Percentiles rank a stretch among this genome's conserved stretches.
phyloP scores from a whole-genome alignment of 2,113 vertebrate genomes.

The Paedocypris sp. region DNA sequence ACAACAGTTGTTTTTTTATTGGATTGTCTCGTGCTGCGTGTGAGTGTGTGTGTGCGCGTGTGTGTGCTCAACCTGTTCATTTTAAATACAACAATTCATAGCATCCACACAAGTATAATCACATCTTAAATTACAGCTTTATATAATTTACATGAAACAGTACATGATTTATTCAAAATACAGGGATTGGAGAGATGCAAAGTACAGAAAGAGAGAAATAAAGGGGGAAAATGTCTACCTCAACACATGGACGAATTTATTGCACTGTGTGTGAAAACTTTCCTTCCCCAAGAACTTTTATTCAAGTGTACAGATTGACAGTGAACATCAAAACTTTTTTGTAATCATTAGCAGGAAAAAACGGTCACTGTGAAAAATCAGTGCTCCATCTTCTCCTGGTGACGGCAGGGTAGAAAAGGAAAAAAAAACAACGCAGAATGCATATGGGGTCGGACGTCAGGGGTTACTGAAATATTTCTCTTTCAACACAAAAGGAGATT shows the following conservation, averaged over 20 bases:
- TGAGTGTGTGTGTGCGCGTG: background rate
- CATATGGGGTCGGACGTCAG: constrained; percentile 39
- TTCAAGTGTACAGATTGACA: background rate
- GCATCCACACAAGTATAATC: constrained; percentile 21
- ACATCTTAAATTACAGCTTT: constrained; percentile 37
- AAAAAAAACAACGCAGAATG: no score
- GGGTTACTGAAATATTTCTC: constrained; percentile 26
- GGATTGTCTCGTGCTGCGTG: constrained; percentile 8
- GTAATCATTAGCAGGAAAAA: no score
- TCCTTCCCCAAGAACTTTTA: background rate
- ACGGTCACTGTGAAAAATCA: no score
- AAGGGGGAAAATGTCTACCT: constrained; percentile 1
- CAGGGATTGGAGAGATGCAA: background rate
- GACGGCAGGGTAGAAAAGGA: no score
- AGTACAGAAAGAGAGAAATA: background rate
- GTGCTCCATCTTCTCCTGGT: constrained; percentile 43
- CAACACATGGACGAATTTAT: constrained; percentile 33
- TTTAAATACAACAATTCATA: constrained; percentile 10
- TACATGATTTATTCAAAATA: background rate
- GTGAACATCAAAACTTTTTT: no score
- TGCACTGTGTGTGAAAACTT: constrained; percentile 34
- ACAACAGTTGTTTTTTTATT: constrained; percentile 30
- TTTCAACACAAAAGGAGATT: constrained; percentile 45
- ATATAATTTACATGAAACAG: constrained; percentile 27
- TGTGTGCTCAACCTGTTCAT: background rate